phyloP scores from a whole-genome alignment of 1,140 invertebrate species.

The Carcinoscorpius rotundicauda region DNA sequence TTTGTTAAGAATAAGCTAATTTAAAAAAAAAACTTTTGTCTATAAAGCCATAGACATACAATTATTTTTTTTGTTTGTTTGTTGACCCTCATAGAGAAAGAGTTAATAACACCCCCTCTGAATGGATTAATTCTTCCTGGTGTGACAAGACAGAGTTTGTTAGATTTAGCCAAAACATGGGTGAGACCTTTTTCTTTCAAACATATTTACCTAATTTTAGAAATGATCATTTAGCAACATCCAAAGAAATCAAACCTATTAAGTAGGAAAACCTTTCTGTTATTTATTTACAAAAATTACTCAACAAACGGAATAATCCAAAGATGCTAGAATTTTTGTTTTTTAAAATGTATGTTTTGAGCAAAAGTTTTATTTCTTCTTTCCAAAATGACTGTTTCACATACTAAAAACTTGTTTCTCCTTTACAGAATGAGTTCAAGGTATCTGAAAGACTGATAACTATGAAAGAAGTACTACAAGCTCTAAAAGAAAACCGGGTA shows the following conservation, averaged over 20 bases:
- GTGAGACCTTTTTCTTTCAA: conserved; percentile 28
- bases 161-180: conserved; percentile 70
- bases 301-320: not conserved
- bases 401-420: conserved; percentile 15
- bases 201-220: too few species aligned
- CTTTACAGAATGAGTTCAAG: conserved; percentile 54
- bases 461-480: conserved; percentile 66
- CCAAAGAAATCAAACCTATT: not conserved
- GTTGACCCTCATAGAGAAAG: conserved; percentile 33
- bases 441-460: conserved; percentile 71
- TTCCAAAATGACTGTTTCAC: conserved; percentile 20
- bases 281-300: conserved; percentile 1
- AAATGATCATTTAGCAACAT: not conserved
- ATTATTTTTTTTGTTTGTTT: conserved; percentile 8
- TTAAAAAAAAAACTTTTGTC: not conserved
- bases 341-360: conserved; percentile 3
- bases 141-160: conserved; percentile 73
- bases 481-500: conserved; percentile 70
- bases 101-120: conserved; percentile 41
- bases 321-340: not conserved
- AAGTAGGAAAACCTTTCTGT: not conserved
- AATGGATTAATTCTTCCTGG: conserved; percentile 71
- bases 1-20: too few species aligned
- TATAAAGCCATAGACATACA: not conserved
- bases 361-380: conserved; percentile 27